phyloP scores from a whole-genome alignment of 1,140 invertebrate genomes.

The Phymastichus coffea region DNA sequence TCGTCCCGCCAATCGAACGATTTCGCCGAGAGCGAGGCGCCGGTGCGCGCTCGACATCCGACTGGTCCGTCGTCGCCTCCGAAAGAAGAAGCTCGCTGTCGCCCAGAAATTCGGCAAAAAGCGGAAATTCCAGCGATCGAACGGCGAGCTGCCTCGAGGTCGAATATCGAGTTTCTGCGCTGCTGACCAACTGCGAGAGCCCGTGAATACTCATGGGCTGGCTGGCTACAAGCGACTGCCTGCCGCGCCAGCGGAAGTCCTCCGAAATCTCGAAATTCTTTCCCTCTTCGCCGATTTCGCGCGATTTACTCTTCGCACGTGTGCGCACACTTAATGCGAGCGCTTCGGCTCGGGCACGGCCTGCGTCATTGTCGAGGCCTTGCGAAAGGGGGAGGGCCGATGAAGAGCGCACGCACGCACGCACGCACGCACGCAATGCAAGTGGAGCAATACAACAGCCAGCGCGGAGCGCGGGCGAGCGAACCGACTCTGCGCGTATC shows the following conservation, averaged over 20 bases:
- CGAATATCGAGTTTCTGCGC: slow-evolving; percentile 3
- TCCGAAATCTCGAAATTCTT: background rate
- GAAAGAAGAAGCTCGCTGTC: too few relatives aligned
- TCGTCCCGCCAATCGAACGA: slow-evolving; percentile 27
- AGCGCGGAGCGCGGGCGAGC: too few relatives aligned
- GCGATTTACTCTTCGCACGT: too few relatives aligned
- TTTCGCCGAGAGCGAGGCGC: background rate
- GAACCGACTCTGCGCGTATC: slow-evolving; percentile 16
- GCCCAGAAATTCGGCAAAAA: too few relatives aligned
- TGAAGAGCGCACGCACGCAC: slow-evolving; percentile 1
- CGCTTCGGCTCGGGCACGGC: too few relatives aligned
- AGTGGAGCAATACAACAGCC: too few relatives aligned
- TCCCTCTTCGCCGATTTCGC: too few relatives aligned
- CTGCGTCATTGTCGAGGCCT: too few relatives aligned
- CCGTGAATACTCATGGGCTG: background rate
- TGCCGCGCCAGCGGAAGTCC: background rate
- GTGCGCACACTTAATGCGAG: too few relatives aligned
- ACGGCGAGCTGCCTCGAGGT: background rate
- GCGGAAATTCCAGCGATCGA: background rate
- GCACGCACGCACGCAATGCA: background rate
- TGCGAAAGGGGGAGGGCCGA: background rate
- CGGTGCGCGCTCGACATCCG: too few relatives aligned
- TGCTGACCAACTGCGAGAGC: background rate
- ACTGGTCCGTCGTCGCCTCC: too few relatives aligned
- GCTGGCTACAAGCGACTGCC: background rate